Evolutionary conservation across 1,140 invertebrate species (phyloP), one percentile per base, ranked within the genome.

Genomic region (Bathynomus jamesi): DNA sequence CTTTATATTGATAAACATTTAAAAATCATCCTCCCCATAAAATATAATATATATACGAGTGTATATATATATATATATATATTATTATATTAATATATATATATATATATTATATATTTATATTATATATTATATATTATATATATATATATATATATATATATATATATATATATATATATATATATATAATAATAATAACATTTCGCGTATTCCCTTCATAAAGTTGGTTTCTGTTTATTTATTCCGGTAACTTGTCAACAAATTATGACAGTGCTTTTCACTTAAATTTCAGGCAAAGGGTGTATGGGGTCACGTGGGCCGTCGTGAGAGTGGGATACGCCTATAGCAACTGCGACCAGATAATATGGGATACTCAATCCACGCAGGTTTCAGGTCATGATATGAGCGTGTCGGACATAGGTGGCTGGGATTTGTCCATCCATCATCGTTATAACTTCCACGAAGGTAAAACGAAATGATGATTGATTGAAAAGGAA

Each of bases 371-470:
- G 95, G 94, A 96, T 80, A 91, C 93, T 2, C 92, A 96, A 80
- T 96, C 93, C 3, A 96, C 94, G 0, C 96, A 95, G 80, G 82
- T 98, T 31, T 94, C 92, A 78, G 96, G 95, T 3, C 93, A 96
- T 80, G 95, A 98, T 80, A 94, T 98, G 89, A 93, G 91, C 66
- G 96, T 97, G 32, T 95, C 94, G 0, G 93, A 85, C 67, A 96
- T 98, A 25, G 95, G 95, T 2, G 94, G 93, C 7, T 98, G 96
- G 96, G 97, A 97, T 82, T 82, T 99, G 67, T 94, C 98, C 80
- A 95, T 98, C 77, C 96, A 98, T 84, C 96, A 99, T 79, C 86
- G 94, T 76, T 97, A 98, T 82, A 98, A 98, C 81, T 96, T 96
- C 87, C 94, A 96, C 81, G 95, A 97, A 85, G 95, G 92, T 90